Evolutionary conservation across 2,888 invertebrate genomes (phyloP).

Genomic region (Calameuta idolon): DNA sequence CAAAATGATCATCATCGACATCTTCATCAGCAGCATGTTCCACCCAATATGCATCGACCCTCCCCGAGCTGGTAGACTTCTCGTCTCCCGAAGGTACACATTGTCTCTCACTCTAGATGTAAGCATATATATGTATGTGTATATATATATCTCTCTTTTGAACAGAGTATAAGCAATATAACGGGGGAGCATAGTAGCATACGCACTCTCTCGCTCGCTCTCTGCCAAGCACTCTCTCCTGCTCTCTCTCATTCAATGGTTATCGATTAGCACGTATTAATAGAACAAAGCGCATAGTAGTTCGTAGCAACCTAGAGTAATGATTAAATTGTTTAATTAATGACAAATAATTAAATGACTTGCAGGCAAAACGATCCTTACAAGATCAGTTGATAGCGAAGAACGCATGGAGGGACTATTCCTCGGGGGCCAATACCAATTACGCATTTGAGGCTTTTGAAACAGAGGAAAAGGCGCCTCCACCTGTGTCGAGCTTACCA

Average conservation of each 20-base stretch:
- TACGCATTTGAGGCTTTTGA: constrained; percentile 92
- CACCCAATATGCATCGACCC: constrained; percentile 62
- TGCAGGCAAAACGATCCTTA: constrained; percentile 34
- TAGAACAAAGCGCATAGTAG: no score
- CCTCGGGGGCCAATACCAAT: constrained; percentile 81
- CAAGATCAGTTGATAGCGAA: constrained; percentile 87
- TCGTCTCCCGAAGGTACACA: constrained; percentile 13
- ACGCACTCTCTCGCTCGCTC: background rate
- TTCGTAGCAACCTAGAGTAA: no score
- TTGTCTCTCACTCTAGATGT: background rate
- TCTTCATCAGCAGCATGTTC: constrained; percentile 52
- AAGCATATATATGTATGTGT: background rate
- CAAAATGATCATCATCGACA: constrained; percentile 59
- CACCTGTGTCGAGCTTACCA: constrained; percentile 61
- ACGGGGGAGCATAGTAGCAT: no score
- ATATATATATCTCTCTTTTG: background rate
- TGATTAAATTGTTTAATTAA: background rate
- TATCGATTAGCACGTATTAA: no score
- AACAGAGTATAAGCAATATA: no score
- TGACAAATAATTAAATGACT: background rate
- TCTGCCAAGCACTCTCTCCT: background rate
- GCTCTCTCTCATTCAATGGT: background rate
- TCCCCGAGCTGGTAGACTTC: constrained; percentile 60
- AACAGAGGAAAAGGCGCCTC: constrained; percentile 77
- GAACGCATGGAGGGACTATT: constrained; percentile 91